Evolutionary conservation across 2,888 invertebrate species (phyloP), one percentile per base, ranked within the genome.

Genomic region (Auanema freiburgensis): DNA sequence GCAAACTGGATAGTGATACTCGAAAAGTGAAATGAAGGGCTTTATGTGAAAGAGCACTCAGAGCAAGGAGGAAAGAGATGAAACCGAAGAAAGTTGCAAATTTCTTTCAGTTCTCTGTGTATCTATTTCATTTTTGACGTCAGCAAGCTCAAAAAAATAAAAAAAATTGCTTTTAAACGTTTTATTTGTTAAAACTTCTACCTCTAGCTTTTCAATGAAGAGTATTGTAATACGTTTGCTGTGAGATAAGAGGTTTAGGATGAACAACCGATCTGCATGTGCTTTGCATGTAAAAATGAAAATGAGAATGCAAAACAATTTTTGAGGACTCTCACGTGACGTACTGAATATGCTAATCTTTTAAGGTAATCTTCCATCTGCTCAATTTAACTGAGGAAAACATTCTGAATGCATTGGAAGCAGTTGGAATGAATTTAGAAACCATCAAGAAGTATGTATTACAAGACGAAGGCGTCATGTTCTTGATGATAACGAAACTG

Each of bases 391-490:
- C 67, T 14, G 78, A 75, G 43, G 63, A 69, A 49, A 67, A 69
- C 61, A 71, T 79, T 16, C 40, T 74, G 41, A 71, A 71, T 10
- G 67, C 72, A 0, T 64, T 79, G 10, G 70, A 59, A 3, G 66
- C 63, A 21, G 70, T 59, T 50, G 78, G 72, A n/a, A 65, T 79
- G 25, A 72, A 76, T 33, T 59, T 72, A 6, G 55, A 51, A 1
- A 58, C 65, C 21, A 67, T 59, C 42, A 72, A 75, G 54, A 72
- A 74, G 46, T 79, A 76, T 63, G 70, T 69, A 12, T 63, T 79
- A 14, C 67, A 68, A 16, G 71, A 74, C 41, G 77, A 79, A 52
- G 79, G 79, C 23, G 79, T 79, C 60, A 71, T 78, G 71, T 79
- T 78, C 58, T 57, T 78, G 41, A 79, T 79, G 78, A 71, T 66